Percentiles rank a stretch among this genome's conserved stretches.
These are phyloP conservation scores for Calameuta idolon DNA, from an alignment of 2,888 invertebrate genomes.

Conservation along the genomic window DNA sequence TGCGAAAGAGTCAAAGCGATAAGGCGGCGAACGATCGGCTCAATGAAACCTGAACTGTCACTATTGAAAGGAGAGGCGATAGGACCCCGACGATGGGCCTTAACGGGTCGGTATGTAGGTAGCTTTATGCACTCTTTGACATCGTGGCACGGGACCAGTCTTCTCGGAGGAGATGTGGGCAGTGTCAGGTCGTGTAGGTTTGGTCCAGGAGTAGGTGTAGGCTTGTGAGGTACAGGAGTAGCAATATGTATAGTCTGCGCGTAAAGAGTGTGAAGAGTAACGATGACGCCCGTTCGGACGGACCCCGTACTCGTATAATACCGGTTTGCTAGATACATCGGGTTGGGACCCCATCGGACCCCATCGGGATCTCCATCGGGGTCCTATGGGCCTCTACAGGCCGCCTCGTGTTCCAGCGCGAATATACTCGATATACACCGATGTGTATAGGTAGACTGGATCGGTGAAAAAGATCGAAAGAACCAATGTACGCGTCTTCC, in stretches of 20 bases:
- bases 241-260: background rate
- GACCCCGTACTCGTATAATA: conserved; percentile 31
- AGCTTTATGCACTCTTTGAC: conserved; percentile 4
- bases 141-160: background rate
- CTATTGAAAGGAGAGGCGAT: background rate
- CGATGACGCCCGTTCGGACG: conserved; percentile 30
- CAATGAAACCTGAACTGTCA: background rate
- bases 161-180: background rate
- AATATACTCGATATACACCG: background rate
- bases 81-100: background rate
- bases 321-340: conserved; percentile 35
- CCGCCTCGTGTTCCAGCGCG: background rate
- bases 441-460: background rate
- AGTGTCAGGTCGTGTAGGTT: conserved; percentile 5
- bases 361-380: conserved; percentile 1
- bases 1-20: too few relatives aligned
- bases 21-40: background rate
- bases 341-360: background rate
- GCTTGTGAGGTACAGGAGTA: background rate
- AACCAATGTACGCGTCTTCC: background rate
- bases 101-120: background rate
- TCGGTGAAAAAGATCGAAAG: background rate
- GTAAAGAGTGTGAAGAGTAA: conserved; percentile 15
- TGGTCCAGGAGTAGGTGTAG: conserved; percentile 4
- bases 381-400: background rate